phyloP scores from a whole-genome alignment of 2,888 invertebrate species.

The Hypsopygia costalis region DNA sequence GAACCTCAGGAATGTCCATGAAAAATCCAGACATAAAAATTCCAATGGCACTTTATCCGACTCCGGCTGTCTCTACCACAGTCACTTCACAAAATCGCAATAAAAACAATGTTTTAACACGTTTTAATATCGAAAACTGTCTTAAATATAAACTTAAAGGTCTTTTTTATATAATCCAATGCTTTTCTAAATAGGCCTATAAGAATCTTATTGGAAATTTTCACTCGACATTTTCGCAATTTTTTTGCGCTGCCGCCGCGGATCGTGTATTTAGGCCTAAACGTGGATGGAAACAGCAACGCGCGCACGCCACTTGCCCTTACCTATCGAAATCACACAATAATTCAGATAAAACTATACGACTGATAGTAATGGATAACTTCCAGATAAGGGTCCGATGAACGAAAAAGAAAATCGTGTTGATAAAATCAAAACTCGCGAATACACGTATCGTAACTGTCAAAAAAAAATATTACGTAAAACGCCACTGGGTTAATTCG shows the following conservation, averaged over 20 bases:
- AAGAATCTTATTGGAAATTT: conserved; percentile 70
- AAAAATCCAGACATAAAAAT: conserved; percentile 33
- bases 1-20: conserved; percentile 17
- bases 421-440: too few species aligned
- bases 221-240: conserved; percentile 51
- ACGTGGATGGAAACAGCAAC: conserved; percentile 6
- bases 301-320: conserved; percentile 31
- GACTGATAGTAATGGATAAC: conserved; percentile 29
- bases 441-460: too few species aligned
- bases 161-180: conserved; percentile 27
- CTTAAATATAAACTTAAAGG: conserved; percentile 37
- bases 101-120: conserved; percentile 33
- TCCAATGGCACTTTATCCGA: conserved; percentile 24
- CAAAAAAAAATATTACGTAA: too few species aligned
- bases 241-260: conserved; percentile 50
- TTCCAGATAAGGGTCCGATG: conserved; percentile 46
- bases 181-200: conserved; percentile 69
- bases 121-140: conserved; percentile 33
- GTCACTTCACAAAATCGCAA: conserved; percentile 43
- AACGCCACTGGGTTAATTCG: too few species aligned
- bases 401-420: too few species aligned
- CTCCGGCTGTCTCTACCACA: conserved; percentile 28
- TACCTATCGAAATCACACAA: too few species aligned
- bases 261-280: conserved; percentile 65
- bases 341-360: conserved; percentile 29